Evolutionary conservation across 1,140 invertebrate genomes (phyloP).

Genomic region (Sycophila sp.): DNA sequence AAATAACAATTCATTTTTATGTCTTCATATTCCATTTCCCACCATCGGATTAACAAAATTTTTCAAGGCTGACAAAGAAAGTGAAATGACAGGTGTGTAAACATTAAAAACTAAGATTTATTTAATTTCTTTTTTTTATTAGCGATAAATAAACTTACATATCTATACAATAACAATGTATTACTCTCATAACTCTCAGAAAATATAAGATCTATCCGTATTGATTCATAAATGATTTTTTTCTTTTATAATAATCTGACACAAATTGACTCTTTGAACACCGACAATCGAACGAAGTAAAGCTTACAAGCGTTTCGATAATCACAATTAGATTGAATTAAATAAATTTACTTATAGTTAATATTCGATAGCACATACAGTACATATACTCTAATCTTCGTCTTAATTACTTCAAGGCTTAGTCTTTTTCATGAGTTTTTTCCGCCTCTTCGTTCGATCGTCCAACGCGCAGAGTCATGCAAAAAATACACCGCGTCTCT

Average conservation of each 20-base stretch:
- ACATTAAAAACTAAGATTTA: slow-evolving; percentile 38
- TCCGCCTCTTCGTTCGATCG: slow-evolving; percentile 24
- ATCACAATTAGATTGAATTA: slow-evolving; percentile 26
- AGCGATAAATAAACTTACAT: slow-evolving; percentile 68
- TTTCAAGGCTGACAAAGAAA: neutral
- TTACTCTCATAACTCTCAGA: slow-evolving; percentile 61
- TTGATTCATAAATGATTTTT: slow-evolving; percentile 47
- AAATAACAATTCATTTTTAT: neutral
- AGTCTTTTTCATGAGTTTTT: slow-evolving; percentile 26
- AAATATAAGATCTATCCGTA: slow-evolving; percentile 61
- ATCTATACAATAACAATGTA: slow-evolving; percentile 67
- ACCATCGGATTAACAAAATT: neutral
- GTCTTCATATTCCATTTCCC: neutral
- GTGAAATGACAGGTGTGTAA: neutral
- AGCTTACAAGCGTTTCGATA: slow-evolving; percentile 28
- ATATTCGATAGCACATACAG: slow-evolving; percentile 1
- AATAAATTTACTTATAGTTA: slow-evolving; percentile 11
- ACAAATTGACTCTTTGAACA: slow-evolving; percentile 15
- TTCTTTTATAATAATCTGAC: slow-evolving; percentile 21
- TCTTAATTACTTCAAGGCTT: slow-evolving; percentile 31
- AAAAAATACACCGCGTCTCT: slow-evolving; percentile 29
- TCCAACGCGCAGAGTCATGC: neutral
- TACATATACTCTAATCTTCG: slow-evolving; percentile 10
- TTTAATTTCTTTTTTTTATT: slow-evolving; percentile 65
- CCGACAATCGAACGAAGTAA: slow-evolving; percentile 27